Evolutionary conservation across 2,888 invertebrate genomes (phyloP).

Genomic region (Philereme vetulata): DNA sequence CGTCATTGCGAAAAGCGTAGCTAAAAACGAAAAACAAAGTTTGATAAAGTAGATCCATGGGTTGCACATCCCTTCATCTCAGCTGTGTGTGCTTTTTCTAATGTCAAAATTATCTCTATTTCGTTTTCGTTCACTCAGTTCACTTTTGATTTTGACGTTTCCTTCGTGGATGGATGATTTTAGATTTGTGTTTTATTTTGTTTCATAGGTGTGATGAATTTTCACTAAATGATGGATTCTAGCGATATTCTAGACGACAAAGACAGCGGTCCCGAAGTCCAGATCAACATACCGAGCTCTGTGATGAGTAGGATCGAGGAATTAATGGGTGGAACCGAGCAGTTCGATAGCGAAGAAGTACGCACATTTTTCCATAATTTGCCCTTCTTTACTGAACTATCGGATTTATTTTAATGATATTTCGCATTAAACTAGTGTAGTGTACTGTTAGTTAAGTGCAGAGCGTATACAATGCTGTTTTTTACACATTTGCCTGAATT

Average conservation of each 20-base stretch:
- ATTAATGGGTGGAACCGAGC: slow-evolving; percentile 96
- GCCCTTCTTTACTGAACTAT: background rate
- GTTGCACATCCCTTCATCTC: too few species aligned
- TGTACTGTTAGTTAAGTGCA: background rate
- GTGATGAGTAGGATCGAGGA: slow-evolving; percentile 95
- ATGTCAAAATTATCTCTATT: too few species aligned
- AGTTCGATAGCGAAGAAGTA: slow-evolving; percentile 89
- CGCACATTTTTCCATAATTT: background rate
- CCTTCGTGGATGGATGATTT: too few species aligned
- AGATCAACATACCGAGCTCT: slow-evolving; percentile 89
- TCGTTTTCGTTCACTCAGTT: too few species aligned
- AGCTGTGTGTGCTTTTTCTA: too few species aligned
- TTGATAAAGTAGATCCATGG: too few species aligned
- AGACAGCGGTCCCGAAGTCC: slow-evolving; percentile 73
- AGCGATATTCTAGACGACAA: slow-evolving; percentile 70
- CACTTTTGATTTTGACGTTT: too few species aligned
- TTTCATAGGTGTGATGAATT: slow-evolving; percentile 17
- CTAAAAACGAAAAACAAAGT: too few species aligned
- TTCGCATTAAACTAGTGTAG: background rate
- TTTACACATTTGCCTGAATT: background rate
- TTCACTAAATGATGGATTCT: slow-evolving; percentile 60
- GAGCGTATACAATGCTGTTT: background rate
- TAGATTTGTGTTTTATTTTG: slow-evolving; percentile 15
- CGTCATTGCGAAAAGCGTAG: too few species aligned
- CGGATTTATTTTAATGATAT: background rate